These are phyloP conservation scores for Bombyx mandarina DNA, from an alignment of 1,140 invertebrate species.

Conservation along the genomic window DNA sequence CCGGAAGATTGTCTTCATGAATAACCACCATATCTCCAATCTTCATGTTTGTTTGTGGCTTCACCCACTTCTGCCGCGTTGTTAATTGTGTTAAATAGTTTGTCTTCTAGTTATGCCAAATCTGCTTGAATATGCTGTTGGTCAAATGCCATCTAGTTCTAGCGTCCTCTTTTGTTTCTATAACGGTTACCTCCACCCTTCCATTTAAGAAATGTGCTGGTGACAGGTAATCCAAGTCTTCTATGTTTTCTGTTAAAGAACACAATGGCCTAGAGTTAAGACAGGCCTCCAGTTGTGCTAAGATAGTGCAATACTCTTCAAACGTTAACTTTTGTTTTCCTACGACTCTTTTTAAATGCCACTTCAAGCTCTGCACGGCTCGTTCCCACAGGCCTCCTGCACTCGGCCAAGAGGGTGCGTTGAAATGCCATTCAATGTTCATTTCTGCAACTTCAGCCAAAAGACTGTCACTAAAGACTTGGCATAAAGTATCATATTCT, in stretches of 20 bases:
- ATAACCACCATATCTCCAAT: background rate
- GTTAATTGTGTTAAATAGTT: no score
- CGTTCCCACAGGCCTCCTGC: background rate
- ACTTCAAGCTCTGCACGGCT: background rate
- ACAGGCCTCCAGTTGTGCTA: background rate
- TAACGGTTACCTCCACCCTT: no score
- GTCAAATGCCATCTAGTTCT: no score
- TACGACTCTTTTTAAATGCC: slow-evolving; percentile 2
- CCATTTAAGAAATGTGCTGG: background rate
- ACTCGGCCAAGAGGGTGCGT: background rate
- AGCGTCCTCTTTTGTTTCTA: no score
- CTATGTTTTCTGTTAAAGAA: background rate
- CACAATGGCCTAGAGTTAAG: background rate
- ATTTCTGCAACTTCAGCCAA: slow-evolving; percentile 1
- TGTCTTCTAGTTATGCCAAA: no score
- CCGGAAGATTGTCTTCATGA: slow-evolving; percentile 10
- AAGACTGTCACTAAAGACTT: background rate
- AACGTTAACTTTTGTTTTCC: background rate
- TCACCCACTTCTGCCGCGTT: no score
- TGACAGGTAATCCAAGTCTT: background rate
- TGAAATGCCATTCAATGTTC: background rate
- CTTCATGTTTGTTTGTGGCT: no score
- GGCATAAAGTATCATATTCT: background rate
- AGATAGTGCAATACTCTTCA: slow-evolving; percentile 1
- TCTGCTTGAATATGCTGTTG: no score